Conservation (phyloP, 2,888 invertebrate species). For the Tuberolachnus salignus region DNA sequence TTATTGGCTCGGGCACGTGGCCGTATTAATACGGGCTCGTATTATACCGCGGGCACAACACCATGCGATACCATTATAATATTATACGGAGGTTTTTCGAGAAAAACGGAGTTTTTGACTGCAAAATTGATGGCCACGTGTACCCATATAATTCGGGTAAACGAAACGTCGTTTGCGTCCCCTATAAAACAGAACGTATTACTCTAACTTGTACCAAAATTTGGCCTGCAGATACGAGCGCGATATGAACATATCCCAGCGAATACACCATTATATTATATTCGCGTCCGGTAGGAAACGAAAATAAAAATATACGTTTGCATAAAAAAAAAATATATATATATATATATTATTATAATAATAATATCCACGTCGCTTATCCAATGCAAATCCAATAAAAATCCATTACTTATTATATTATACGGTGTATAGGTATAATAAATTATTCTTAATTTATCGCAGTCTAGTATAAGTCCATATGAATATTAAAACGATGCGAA, state of each 20-base stretch:
- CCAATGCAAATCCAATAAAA: background rate
- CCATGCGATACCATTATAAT: background rate
- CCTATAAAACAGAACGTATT: background rate
- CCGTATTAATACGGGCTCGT: conserved; percentile 16
- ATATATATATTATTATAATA: too few relatives aligned
- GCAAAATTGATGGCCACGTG: conserved; percentile 4
- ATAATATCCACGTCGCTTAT: background rate
- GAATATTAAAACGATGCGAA: background rate
- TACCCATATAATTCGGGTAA: conserved; percentile 19
- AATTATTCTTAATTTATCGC: conserved; percentile 3
- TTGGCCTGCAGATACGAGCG: too few relatives aligned
- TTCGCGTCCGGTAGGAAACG: background rate
- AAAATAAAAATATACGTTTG: background rate
- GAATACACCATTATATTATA: background rate
- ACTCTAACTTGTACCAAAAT: background rate
- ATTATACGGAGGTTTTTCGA: background rate
- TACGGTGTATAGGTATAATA: background rate
- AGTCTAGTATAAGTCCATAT: background rate
- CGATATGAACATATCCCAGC: background rate
- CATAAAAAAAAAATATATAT: too few relatives aligned
- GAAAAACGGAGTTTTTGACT: conserved; percentile 10
- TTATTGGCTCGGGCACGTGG: conserved; percentile 23
- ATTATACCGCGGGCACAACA: background rate
- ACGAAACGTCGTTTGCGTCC: conserved; percentile 13
- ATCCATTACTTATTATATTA: background rate